Evolutionary conservation across 2,888 invertebrate species (phyloP).

Genomic region (Tenthredo amoena): DNA sequence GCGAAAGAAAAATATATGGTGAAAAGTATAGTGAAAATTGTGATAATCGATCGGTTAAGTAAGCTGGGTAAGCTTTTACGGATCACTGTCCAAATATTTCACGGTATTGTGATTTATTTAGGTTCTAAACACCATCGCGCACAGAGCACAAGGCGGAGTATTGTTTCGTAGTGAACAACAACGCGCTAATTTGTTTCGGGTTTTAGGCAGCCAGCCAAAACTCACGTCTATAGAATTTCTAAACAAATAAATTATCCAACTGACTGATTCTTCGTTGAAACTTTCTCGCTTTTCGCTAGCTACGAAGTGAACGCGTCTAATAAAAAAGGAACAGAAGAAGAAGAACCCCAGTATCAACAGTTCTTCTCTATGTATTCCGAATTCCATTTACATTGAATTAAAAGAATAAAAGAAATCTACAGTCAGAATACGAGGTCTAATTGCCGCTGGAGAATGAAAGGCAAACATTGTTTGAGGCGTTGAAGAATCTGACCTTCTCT

Average conservation of each 20-base stretch:
- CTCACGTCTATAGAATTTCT: background rate
- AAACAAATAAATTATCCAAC: slow-evolving; percentile 17
- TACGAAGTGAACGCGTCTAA: background rate
- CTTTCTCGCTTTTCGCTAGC: background rate
- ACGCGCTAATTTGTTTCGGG: slow-evolving; percentile 10
- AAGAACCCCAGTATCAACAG: slow-evolving; percentile 6
- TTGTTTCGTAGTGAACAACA: background rate
- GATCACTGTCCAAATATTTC: background rate
- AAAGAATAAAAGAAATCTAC: background rate
- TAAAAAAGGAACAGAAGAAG: background rate
- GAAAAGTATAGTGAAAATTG: background rate
- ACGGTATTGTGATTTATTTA: background rate
- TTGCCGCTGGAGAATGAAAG: background rate
- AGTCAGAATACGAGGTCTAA: slow-evolving; percentile 3
- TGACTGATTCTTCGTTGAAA: background rate
- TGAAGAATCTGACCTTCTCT: background rate
- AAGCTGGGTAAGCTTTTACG: background rate
- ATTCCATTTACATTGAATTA: background rate
- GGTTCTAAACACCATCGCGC: background rate
- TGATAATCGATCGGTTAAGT: background rate
- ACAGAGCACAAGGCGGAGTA: background rate
- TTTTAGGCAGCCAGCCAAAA: background rate
- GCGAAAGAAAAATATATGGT: background rate
- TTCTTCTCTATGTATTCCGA: background rate
- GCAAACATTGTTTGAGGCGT: background rate